Base-by-base conservation (phyloP, 2,888 invertebrate genomes). In the Plutella xylostella region DNA sequence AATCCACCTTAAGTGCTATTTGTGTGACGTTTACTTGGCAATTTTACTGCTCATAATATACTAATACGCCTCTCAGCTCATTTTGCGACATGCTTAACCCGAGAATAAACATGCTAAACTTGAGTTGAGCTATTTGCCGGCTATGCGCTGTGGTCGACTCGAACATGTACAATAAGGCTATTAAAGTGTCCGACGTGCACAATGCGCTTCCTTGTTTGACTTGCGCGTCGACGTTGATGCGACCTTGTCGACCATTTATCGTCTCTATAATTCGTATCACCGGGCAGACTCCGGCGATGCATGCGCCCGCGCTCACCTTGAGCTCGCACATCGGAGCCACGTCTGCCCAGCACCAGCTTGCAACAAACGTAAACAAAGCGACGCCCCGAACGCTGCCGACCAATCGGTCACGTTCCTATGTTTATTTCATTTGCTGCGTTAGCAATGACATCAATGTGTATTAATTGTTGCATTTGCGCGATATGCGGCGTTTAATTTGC, bases 131-230 rank as follows among this genome's bases (percentile, higher is more conserved):
- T 14, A 33, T 5, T 7, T 17, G 4, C 15, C 5, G 33, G 17
- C 33, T 15, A 15, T n/a, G n/a, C 33, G 25, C 6, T 33, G 14
- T 17, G 15, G 15, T 31, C n/a, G n/a, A n/a, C n/a, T 6, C 17
- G 33, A 15, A 14, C 19, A 12, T 35, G 19, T 11, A 18, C 19
- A 35, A 33, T 33, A 15, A 14, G 18, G 18, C 19, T 35, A 12
- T 19, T 35, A 39, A 39, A 17, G 39, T 22, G 21, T 22, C 39
- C 15, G 22, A 14, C 22, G 25, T 39, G 7, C 22, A 22, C 14
- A 22, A 33, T 55, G n/a, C n/a, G 55, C 55, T 60, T 56, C 55
- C 56, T 54, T 53, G 56, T 52, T n/a, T n/a, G n/a, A n/a, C n/a
- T n/a, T n/a, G n/a, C n/a, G 51, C 51, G 55, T 55, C 55, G 53